phyloP scores from a whole-genome alignment of 2,888 invertebrate genomes.

The Aporophyla lueneburgensis region DNA sequence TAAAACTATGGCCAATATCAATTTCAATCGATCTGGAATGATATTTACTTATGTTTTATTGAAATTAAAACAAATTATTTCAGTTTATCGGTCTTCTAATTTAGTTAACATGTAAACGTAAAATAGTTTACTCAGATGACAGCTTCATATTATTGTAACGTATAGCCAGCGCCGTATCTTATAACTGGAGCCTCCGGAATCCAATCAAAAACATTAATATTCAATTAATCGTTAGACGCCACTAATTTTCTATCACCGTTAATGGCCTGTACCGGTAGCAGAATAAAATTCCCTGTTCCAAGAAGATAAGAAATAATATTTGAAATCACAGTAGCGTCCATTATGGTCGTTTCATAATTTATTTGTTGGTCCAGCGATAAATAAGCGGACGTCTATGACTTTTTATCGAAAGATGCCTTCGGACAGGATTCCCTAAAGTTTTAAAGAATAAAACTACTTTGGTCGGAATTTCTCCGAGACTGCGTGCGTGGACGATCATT shows the following conservation, averaged over 20 bases:
- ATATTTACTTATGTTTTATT: constrained; percentile 24
- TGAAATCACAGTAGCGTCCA: constrained; percentile 65
- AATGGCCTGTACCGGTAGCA: constrained; percentile 65
- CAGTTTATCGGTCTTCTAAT: constrained; percentile 8
- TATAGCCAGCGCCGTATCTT: constrained; percentile 28
- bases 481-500: constrained; percentile 71
- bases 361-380: constrained; percentile 63
- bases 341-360: constrained; percentile 61
- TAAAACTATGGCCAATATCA: constrained; percentile 44
- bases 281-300: constrained; percentile 56
- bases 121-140: constrained; percentile 38
- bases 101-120: constrained; percentile 8
- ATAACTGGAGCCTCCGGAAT: constrained; percentile 53
- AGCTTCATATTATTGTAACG: constrained; percentile 44
- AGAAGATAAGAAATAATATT: constrained; percentile 64
- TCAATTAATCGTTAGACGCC: constrained; percentile 60
- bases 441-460: constrained; percentile 66
- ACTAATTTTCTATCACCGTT: constrained; percentile 66
- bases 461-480: constrained; percentile 66
- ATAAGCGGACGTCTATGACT: constrained; percentile 62
- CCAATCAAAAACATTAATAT: constrained; percentile 59
- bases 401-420: constrained; percentile 68
- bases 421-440: constrained; percentile 65
- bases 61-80: constrained; percentile 26
- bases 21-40: constrained; percentile 46